A percentile compares a stretch with the other conserved stretches of the same genome.
Conservation (phyloP, 2,797 vertebrate species). For the Rhinoraja longicauda region DNA sequence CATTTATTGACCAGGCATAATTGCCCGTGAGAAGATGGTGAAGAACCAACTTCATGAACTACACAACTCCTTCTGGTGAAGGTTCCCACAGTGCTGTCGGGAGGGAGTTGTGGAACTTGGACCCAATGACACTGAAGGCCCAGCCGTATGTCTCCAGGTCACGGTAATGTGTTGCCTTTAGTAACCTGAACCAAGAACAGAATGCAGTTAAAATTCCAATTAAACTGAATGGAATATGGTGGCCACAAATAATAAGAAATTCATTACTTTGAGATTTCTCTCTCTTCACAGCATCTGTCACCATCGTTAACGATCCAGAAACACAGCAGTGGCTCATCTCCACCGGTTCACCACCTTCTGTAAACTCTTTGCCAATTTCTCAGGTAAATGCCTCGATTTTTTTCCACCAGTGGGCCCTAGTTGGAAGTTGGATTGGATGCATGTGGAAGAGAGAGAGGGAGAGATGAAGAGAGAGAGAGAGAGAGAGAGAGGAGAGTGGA, state of each 20-base stretch:
- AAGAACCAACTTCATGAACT: no score
- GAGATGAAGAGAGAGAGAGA: background rate
- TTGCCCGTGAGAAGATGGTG: no score
- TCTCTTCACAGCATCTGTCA: constrained; percentile 43
- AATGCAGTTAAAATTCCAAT: background rate
- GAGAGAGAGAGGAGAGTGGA: background rate
- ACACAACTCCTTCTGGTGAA: no score
- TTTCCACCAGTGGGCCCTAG: background rate
- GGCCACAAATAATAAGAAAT: background rate
- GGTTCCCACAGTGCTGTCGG: no score
- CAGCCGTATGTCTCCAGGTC: no score
- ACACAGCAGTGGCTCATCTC: constrained; percentile 47
- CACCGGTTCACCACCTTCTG: constrained; percentile 46
- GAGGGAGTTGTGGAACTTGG: no score
- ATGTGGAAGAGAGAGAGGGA: background rate
- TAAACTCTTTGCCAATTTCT: constrained; percentile 46
- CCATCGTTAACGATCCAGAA: constrained; percentile 47
- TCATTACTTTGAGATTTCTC: no score
- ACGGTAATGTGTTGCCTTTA: background rate
- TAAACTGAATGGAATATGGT: background rate
- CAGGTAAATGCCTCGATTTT: constrained; percentile 41
- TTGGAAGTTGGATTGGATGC: background rate
- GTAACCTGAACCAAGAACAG: background rate
- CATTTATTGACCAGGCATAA: no score
- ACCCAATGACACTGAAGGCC: no score